Base-by-base conservation (phyloP, 2,113 vertebrate genomes). In the Pipra filicauda region DNA sequence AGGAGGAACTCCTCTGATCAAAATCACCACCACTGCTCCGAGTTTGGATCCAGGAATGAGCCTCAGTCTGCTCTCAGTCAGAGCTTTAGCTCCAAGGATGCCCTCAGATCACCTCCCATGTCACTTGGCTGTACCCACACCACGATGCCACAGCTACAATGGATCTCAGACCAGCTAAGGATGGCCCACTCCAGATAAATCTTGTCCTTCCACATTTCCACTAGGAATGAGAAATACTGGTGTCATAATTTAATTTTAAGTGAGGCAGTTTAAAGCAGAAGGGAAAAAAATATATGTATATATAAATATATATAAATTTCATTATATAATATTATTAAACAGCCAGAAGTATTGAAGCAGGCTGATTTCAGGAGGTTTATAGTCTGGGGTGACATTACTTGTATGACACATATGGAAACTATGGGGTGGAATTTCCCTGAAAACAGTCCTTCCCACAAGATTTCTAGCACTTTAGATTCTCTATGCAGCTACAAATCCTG, bases 401-500 rank as follows among this genome's bases (percentile, higher is more conserved):
- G 57, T 19, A 73, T 78, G 49, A 84, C 88, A 87, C 0, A 1
- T 87, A 92, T 43, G 89, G 92, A 96, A 96, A 96, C 58, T 80
- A 58, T 33, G 64, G 61, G 37, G 9, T 92, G 93, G 90, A 94
- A 97, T 97, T 96, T 93, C 95, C 85, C 58, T 95, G 79, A 48
- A 95, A 96, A 91, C 76, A 78, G 69, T 71, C 61, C 44, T 96
- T 96, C 76, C 92, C 88, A 93, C 83, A 94, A 90, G 61, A 77
- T 89, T 96, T 81, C 85, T 95, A 90, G 83, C 73, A 87, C 72
- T 88, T 85, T 54, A 75, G 49, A 48, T 88, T 93, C 80, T 92
- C 65, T 49, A 18, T 3, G 3, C 78, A 61, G 65, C 61, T 95
- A 67, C 1, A 93, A 96, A 86, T 81, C 69, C 90, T 94, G 52